A percentile compares a stretch with the other conserved stretches of the same genome.
These are phyloP conservation scores for Enteromius viviparus DNA, from an alignment of 2,797 vertebrate species.

Conservation along the genomic window DNA sequence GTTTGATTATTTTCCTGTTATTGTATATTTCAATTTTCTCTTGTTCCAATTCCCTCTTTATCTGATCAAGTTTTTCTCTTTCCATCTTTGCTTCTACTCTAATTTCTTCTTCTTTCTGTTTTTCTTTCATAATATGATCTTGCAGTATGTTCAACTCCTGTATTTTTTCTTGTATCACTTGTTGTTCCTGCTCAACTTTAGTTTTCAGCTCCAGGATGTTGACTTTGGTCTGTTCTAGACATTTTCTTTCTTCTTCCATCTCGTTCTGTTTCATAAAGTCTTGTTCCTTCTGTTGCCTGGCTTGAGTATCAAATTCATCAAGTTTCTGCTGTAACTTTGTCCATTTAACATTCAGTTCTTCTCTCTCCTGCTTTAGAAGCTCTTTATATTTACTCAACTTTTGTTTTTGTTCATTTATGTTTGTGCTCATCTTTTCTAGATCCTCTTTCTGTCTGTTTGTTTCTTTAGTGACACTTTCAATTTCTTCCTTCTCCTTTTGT, in stretches of 20 bases:
- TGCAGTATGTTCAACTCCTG: neutral
- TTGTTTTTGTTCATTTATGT: neutral
- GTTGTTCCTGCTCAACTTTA: neutral
- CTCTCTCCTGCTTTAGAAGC: conserved; percentile 4
- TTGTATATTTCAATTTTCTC: conserved; percentile 2
- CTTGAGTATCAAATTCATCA: neutral
- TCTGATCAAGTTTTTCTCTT: neutral
- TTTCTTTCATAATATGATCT: conserved; percentile 26
- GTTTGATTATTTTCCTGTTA: neutral
- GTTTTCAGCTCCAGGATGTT: neutral
- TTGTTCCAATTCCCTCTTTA: neutral
- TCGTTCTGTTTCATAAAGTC: neutral
- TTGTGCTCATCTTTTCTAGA: neutral
- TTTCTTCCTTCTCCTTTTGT: conserved; percentile 3
- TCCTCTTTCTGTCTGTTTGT: neutral
- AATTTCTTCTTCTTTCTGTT: neutral
- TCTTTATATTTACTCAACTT: neutral
- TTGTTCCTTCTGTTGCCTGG: neutral
- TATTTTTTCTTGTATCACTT: neutral
- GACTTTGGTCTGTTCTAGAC: neutral
- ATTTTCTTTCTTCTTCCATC: conserved; percentile 6
- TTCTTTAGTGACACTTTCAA: neutral
- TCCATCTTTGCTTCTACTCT: conserved; percentile 13
- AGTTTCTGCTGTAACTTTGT: neutral
- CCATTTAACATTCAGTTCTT: neutral